Evolutionary conservation across 2,888 invertebrate species (phyloP).

Genomic region (Eustalomyia histrio): DNA sequence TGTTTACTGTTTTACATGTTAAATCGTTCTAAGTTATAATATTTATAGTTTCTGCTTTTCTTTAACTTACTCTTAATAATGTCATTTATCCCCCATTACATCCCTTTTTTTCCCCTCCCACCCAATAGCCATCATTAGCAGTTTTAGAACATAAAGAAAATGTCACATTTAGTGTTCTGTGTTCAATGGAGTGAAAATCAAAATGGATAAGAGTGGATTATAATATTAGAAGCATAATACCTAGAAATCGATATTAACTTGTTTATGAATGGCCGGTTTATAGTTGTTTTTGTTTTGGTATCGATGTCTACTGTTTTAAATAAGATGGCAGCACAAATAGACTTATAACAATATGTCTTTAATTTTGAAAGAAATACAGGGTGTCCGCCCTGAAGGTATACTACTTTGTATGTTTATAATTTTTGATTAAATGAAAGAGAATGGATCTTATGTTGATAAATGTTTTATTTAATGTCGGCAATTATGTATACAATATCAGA

Average conservation of each 20-base stretch:
- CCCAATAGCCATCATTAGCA: neutral
- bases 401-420: too few species aligned
- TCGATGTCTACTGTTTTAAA: neutral
- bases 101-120: too few species aligned
- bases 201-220: conserved; percentile 23
- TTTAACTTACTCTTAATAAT: conserved; percentile 6
- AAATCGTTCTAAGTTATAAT: conserved; percentile 4
- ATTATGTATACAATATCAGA: too few species aligned
- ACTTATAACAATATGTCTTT: too few species aligned
- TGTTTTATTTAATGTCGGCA: too few species aligned
- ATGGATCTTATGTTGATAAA: too few species aligned
- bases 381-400: too few species aligned
- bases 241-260: conserved; percentile 9
- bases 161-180: conserved; percentile 11
- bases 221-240: neutral
- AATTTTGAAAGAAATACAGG: too few species aligned
- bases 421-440: too few species aligned
- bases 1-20: neutral
- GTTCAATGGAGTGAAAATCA: conserved; percentile 41
- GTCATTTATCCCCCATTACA: neutral
- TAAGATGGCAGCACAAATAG: neutral
- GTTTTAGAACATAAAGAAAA: neutral
- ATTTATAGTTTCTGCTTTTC: neutral
- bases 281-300: neutral
- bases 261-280: neutral